Base-by-base conservation (phyloP, 92 coral and sea anemone genomes). In the Metridium senile region DNA sequence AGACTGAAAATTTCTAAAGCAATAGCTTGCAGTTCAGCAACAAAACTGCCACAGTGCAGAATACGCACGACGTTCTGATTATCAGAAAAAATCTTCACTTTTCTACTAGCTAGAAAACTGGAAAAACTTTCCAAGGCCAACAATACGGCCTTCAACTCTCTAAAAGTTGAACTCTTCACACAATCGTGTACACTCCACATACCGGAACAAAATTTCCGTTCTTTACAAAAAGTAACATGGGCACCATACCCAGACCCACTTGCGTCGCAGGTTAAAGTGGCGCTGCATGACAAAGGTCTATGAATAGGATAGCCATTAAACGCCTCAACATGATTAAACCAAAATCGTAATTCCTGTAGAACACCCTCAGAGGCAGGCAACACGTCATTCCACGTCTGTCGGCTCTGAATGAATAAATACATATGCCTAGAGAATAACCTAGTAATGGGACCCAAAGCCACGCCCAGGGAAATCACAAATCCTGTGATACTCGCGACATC, bases 51-150 rank as follows among this genome's bases (percentile, higher is more conserved):
- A 33, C 17, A 2, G 61, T 79, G 71, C 21, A 79, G 28, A 46
- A 84, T 84, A 28, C 80, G 78, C 28, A 64, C 84, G 8, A 58
- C 88, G 27, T 77, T 84, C 62, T 84, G 78, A 30, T 78, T 84
- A 32, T 78, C 76, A 30, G 80, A 68, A 65, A 84, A 84, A 20
- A 75, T 43, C 62, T 84, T 84, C 26, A 78, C 75, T 28, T 78
- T 72, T 22, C n/a, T 29, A 17, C 79, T 66, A 0, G 30, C 26
- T 0, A 78, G n/a, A 7, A 71, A 45, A 25, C 26, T 25, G 9
- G 2, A 8, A 35, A 65, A 64, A 16, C 70, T 33, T 71, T 71
- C 33, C 58, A 83, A 33, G 22, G 70, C 84, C 26, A 11, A 54
- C 59, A 6, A 19, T 23, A 71, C 49, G 71, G 84, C 84, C 71